Percentiles rank a stretch among this genome's conserved stretches.
Conservation (phyloP, 2,888 invertebrate genomes). For the Drosophila lacicola region DNA sequence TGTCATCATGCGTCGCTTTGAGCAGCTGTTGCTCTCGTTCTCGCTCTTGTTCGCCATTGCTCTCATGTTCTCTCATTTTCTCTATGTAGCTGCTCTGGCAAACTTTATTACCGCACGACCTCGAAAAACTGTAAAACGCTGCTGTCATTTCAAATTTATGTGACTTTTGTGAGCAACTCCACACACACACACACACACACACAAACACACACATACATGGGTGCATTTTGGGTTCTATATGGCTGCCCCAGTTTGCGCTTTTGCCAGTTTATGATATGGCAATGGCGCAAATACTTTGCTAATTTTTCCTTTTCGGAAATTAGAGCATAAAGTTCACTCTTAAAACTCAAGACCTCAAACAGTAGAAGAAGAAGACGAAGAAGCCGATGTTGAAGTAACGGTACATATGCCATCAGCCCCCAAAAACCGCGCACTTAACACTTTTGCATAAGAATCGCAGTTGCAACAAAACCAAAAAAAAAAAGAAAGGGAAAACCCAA, state of each 20-base stretch:
- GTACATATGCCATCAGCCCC: slow-evolving; percentile 36
- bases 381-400: slow-evolving; percentile 10
- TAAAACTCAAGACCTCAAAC: slow-evolving; percentile 60
- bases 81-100: slow-evolving; percentile 29
- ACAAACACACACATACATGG: slow-evolving; percentile 6
- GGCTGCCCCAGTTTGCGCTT: slow-evolving; percentile 47
- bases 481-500: slow-evolving; percentile 16
- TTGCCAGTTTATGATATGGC: slow-evolving; percentile 74
- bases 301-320: slow-evolving; percentile 78
- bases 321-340: slow-evolving; percentile 76
- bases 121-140: slow-evolving; percentile 76
- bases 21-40: slow-evolving; percentile 47
- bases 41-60: neutral
- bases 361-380: slow-evolving; percentile 10
- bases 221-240: slow-evolving; percentile 15
- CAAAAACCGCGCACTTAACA: slow-evolving; percentile 66
- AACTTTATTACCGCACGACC: slow-evolving; percentile 73
- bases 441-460: slow-evolving; percentile 71
- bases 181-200: slow-evolving; percentile 11
- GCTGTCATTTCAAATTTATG: slow-evolving; percentile 79
- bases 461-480: slow-evolving; percentile 43
- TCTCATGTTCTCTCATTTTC: slow-evolving; percentile 24
- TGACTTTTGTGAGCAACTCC: slow-evolving; percentile 74
- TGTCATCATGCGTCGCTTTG: slow-evolving; percentile 59
- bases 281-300: slow-evolving; percentile 77